These are phyloP conservation scores for Anodontia alba DNA, from an alignment of 2,888 invertebrate genomes.

Conservation along the genomic window DNA sequence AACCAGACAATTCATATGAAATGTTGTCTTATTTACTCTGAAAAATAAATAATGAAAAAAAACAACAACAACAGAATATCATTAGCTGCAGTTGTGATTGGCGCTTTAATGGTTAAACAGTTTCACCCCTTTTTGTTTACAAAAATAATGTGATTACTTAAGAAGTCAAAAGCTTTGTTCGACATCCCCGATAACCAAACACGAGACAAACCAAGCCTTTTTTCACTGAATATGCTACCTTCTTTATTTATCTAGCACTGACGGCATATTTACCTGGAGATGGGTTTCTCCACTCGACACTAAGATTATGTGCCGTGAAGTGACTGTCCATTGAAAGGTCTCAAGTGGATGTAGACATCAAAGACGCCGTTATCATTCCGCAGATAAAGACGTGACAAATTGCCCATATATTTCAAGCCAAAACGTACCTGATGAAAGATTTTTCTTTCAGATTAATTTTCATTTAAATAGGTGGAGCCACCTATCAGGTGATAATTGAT, in stretches of 20 bases:
- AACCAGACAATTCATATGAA: no score
- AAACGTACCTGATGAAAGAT: neutral
- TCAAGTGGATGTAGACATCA: slow-evolving; percentile 15
- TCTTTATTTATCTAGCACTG: neutral
- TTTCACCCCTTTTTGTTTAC: slow-evolving; percentile 14
- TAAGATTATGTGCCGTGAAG: neutral
- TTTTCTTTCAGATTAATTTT: neutral
- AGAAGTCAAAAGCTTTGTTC: neutral
- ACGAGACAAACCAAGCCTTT: neutral
- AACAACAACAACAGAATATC: no score
- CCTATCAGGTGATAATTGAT: slow-evolving; percentile 2
- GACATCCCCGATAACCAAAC: neutral
- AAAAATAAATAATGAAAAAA: no score
- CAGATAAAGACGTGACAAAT: slow-evolving; percentile 15
- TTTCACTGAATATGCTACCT: slow-evolving; percentile 10
- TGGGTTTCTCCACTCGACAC: slow-evolving; percentile 13
- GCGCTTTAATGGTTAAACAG: no score
- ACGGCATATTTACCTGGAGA: neutral
- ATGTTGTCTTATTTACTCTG: no score
- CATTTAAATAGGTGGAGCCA: slow-evolving; percentile 2
- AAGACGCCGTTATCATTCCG: slow-evolving; percentile 3
- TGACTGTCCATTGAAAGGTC: slow-evolving; percentile 19
- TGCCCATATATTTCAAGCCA: slow-evolving; percentile 5
- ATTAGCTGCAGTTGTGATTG: no score
- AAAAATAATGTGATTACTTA: neutral